phyloP scores from a whole-genome alignment of 2,888 invertebrate species.

The Orthonevra nobilis region DNA sequence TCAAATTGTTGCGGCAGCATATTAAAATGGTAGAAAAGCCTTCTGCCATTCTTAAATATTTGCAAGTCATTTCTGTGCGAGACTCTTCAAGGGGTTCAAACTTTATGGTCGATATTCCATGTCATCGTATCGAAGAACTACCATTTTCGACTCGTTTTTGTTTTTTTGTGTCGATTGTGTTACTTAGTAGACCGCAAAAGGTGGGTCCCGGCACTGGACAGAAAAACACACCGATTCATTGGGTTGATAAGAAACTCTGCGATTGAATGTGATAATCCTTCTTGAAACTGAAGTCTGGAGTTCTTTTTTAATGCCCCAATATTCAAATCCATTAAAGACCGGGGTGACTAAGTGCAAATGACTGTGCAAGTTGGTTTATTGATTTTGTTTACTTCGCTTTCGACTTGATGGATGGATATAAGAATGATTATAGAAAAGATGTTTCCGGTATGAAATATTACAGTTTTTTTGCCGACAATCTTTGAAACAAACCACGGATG shows the following conservation, averaged over 20 bases:
- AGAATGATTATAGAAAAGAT: neutral
- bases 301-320: constrained; percentile 38
- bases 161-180: constrained; percentile 46
- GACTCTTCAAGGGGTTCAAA: neutral
- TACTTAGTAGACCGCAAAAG: constrained; percentile 44
- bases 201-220: constrained; percentile 30
- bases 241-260: constrained; percentile 42
- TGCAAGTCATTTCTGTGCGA: constrained; percentile 53
- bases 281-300: constrained; percentile 25
- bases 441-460: constrained; percentile 7
- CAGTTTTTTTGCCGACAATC: constrained; percentile 5
- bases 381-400: constrained; percentile 36
- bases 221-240: constrained; percentile 44
- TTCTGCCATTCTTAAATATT: constrained; percentile 55
- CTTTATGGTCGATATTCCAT: constrained; percentile 18
- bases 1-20: constrained; percentile 67
- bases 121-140: constrained; percentile 31
- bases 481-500: too few relatives aligned
- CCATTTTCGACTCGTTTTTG: constrained; percentile 19
- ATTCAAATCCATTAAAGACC: constrained; percentile 67
- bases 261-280: constrained; percentile 25
- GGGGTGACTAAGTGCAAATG: constrained; percentile 66
- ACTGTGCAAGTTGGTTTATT: constrained; percentile 46
- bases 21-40: constrained; percentile 31
- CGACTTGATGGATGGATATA: constrained; percentile 21